A percentile compares a stretch with the other conserved stretches of the same genome.
Conservation (phyloP, 2,888 invertebrate genomes). For the Drosophila atripex region DNA sequence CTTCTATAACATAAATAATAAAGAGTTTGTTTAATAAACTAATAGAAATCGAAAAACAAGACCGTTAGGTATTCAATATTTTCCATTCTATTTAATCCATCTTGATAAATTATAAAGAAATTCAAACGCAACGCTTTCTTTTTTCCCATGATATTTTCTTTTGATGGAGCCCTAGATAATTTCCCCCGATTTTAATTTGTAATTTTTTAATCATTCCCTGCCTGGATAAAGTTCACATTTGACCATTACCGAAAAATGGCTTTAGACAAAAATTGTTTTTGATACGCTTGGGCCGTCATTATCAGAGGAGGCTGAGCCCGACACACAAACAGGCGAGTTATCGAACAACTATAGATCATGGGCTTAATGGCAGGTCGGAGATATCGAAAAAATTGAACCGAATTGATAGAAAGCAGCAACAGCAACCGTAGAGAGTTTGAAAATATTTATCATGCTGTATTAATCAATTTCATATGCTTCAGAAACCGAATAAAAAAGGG, state of each 20-base stretch:
- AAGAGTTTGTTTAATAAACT: background rate
- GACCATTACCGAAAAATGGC: slow-evolving; percentile 34
- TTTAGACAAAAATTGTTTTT: slow-evolving; percentile 36
- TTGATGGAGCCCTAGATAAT: slow-evolving; percentile 8
- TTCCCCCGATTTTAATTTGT: slow-evolving; percentile 17
- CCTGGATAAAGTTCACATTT: slow-evolving; percentile 34
- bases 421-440: slow-evolving; percentile 28
- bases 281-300: slow-evolving; percentile 24
- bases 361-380: slow-evolving; percentile 61
- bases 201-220: slow-evolving; percentile 34
- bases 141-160: slow-evolving; percentile 20
- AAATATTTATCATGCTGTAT: slow-evolving; percentile 74
- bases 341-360: slow-evolving; percentile 67
- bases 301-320: slow-evolving; percentile 35
- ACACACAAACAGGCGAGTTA: slow-evolving; percentile 39
- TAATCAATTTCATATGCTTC: slow-evolving; percentile 74
- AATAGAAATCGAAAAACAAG: no score
- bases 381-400: slow-evolving; percentile 42
- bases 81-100: background rate
- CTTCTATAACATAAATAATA: background rate
- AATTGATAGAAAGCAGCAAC: slow-evolving; percentile 40
- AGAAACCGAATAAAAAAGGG: slow-evolving; percentile 13
- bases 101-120: background rate
- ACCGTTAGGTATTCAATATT: background rate
- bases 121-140: slow-evolving; percentile 25